A percentile compares a stretch with the other conserved stretches of the same genome.
Conservation (phyloP, 2,797 vertebrate genomes). For the Choloepus didactylus region DNA sequence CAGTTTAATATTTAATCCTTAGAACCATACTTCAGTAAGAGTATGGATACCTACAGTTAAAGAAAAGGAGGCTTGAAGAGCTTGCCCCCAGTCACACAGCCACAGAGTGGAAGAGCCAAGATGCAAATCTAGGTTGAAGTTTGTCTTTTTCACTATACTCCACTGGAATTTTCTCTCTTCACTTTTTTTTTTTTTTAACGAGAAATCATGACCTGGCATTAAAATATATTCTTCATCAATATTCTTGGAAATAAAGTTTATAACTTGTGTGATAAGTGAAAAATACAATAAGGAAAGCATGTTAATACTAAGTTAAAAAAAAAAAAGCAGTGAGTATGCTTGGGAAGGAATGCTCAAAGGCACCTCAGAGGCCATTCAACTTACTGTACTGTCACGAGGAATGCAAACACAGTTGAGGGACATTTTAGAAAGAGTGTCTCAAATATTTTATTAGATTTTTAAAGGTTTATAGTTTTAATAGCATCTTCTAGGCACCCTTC, state of each 20-base stretch:
- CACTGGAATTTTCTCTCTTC: not conserved
- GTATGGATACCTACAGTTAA: not conserved
- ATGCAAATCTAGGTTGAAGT: conserved; percentile 33
- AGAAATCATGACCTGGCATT: not conserved
- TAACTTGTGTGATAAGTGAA: conserved; percentile 4
- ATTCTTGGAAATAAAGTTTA: conserved; percentile 27
- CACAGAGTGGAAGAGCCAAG: not conserved
- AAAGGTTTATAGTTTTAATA: not conserved
- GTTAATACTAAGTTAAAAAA: not conserved
- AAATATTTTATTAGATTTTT: not conserved
- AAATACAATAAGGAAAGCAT: not conserved
- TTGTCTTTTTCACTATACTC: not conserved
- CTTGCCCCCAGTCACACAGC: not conserved
- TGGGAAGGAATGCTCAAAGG: not conserved
- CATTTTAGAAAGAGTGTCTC: not conserved
- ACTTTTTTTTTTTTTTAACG: not conserved
- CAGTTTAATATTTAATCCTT: conserved; percentile 6
- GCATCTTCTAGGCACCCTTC: not conserved
- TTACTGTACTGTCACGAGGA: not conserved
- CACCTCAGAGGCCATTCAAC: not conserved
- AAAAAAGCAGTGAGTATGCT: not conserved
- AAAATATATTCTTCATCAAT: conserved; percentile 43
- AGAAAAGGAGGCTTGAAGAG: conserved; percentile 20
- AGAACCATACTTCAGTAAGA: not conserved
- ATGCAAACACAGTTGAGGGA: not conserved